Evolutionary conservation across 2,113 vertebrate species (phyloP).

Genomic region (Psophia crepitans): DNA sequence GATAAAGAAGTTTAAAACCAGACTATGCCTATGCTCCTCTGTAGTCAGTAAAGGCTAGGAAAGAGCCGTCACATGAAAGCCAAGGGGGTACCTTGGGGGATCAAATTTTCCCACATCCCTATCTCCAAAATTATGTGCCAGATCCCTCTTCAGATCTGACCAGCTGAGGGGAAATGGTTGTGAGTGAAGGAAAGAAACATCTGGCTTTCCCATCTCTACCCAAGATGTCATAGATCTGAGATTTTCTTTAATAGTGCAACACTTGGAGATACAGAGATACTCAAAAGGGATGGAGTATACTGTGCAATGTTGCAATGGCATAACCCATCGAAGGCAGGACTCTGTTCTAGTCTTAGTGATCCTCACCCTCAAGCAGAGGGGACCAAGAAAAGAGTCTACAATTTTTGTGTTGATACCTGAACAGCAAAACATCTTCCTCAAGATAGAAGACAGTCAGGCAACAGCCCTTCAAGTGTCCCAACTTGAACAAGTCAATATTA

Average conservation of each 20-base stretch:
- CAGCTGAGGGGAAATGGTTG: background rate
- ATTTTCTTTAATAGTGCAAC: background rate
- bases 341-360: background rate
- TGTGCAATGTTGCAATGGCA: background rate
- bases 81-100: background rate
- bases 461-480: background rate
- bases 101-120: background rate
- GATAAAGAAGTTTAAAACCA: background rate
- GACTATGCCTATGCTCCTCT: background rate
- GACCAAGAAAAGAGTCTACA: background rate
- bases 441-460: background rate
- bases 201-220: background rate
- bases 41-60: background rate
- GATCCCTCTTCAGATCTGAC: background rate
- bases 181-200: background rate
- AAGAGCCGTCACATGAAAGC: background rate
- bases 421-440: background rate
- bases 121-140: background rate
- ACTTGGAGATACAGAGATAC: background rate
- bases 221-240: background rate
- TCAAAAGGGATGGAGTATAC: background rate
- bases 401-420: background rate
- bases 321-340: background rate
- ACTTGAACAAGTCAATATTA: background rate
- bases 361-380: background rate